These are phyloP conservation scores for Seriola quinqueradiata DNA, from an alignment of 2,113 vertebrate genomes.

Conservation along the genomic window DNA sequence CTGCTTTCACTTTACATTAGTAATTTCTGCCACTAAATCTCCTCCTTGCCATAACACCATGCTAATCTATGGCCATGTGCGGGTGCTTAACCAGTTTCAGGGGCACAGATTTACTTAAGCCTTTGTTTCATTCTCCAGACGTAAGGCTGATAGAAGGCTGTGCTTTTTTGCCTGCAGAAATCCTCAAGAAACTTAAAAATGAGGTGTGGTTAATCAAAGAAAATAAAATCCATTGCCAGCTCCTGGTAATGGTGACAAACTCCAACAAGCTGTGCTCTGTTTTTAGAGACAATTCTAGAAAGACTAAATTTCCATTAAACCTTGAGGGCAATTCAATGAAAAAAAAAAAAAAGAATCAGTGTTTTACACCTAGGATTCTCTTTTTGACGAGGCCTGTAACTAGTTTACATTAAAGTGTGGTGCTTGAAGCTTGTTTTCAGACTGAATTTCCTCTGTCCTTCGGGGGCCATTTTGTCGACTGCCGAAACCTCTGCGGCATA, in stretches of 20 bases:
- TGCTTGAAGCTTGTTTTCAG: background rate
- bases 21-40: slow-evolving; percentile 45
- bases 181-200: slow-evolving; percentile 13
- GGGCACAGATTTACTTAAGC: slow-evolving; percentile 7
- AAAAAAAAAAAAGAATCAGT: background rate
- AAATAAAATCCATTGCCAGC: background rate
- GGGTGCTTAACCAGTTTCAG: slow-evolving; percentile 21
- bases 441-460: slow-evolving; percentile 1
- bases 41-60: slow-evolving; percentile 15
- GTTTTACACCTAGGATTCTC: slow-evolving; percentile 2
- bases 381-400: slow-evolving; percentile 6
- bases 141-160: background rate
- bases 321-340: slow-evolving; percentile 9
- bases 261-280: slow-evolving; percentile 2
- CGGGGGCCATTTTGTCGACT: slow-evolving; percentile 15
- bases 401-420: slow-evolving; percentile 4
- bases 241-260: background rate
- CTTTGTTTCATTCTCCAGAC: slow-evolving; percentile 7
- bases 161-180: background rate
- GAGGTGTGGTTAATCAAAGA: background rate
- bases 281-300: slow-evolving; percentile 22
- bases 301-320: background rate
- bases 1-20: slow-evolving; percentile 52
- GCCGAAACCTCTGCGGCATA: background rate
- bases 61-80: slow-evolving; percentile 47